A percentile compares a stretch with the other conserved stretches of the same genome.
These are phyloP conservation scores for Ophion slaviceki DNA, from an alignment of 2,888 invertebrate species.

Conservation along the genomic window DNA sequence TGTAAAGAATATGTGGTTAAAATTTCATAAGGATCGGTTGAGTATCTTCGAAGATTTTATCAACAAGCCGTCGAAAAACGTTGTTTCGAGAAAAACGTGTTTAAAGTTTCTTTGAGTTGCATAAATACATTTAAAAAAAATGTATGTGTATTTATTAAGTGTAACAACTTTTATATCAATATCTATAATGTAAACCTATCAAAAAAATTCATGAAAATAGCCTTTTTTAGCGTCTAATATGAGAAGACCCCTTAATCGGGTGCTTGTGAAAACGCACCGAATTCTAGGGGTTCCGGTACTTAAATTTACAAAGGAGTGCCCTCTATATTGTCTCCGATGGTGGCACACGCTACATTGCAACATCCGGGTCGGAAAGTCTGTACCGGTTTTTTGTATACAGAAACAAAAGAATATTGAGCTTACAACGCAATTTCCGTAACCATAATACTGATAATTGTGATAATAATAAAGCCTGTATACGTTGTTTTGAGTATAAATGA, in stretches of 20 bases:
- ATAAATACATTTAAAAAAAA: too few relatives aligned
- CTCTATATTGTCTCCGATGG: neutral
- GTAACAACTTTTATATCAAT: too few relatives aligned
- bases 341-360: neutral
- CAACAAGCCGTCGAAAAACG: too few relatives aligned
- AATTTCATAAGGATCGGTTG: too few relatives aligned
- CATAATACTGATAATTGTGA: neutral
- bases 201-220: too few relatives aligned
- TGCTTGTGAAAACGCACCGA: neutral
- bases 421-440: neutral
- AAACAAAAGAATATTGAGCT: neutral
- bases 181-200: too few relatives aligned
- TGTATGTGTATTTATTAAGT: too few relatives aligned
- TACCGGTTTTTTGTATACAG: neutral
- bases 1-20: too few relatives aligned
- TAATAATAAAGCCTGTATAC: neutral
- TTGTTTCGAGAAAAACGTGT: too few relatives aligned
- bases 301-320: neutral
- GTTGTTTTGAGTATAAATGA: neutral
- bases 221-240: too few relatives aligned
- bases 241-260: neutral
- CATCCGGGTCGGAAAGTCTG: neutral
- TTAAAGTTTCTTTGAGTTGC: too few relatives aligned
- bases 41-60: too few relatives aligned
- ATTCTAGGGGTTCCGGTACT: neutral